Percentiles rank a stretch among this genome's conserved stretches.
Evolutionary conservation across 2,888 invertebrate genomes (phyloP).

Genomic region (Drosophila yooni): DNA sequence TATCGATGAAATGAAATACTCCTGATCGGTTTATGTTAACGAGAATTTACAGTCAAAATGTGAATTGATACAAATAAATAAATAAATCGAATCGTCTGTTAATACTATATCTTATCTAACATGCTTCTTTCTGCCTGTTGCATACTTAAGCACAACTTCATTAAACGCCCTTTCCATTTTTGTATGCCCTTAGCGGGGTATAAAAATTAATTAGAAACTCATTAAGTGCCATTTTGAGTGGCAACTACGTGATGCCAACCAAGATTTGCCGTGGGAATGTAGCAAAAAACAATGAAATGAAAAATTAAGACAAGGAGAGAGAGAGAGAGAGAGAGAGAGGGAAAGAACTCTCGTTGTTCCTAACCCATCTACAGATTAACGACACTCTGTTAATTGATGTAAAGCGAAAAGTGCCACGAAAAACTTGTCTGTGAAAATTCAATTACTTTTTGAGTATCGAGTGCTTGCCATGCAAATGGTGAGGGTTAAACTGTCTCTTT

Average conservation of each 20-base stretch:
- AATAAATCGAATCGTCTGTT: background rate
- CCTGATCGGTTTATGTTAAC: background rate
- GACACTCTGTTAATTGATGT: conserved; percentile 50
- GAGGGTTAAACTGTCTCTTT: conserved; percentile 6
- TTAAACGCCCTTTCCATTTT: background rate
- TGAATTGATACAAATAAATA: background rate
- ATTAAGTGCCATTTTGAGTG: conserved; percentile 58
- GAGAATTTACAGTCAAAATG: background rate
- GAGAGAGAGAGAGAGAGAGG: background rate
- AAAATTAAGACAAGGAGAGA: background rate
- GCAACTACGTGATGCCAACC: conserved; percentile 53
- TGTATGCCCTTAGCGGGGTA: background rate
- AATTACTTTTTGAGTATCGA: conserved; percentile 46
- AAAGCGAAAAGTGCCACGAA: conserved; percentile 46
- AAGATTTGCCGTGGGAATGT: conserved; percentile 60
- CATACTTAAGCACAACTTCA: background rate
- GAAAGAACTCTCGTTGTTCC: conserved; percentile 1
- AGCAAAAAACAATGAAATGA: conserved; percentile 23
- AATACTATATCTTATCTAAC: background rate
- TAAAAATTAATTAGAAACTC: conserved; percentile 74
- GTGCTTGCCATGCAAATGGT: conserved; percentile 28
- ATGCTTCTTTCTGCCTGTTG: background rate
- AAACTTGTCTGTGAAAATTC: conserved; percentile 47
- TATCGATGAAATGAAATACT: background rate
- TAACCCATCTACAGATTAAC: conserved; percentile 40